Base-by-base conservation (phyloP, 1,140 invertebrate genomes). In the Saccostrea cuccullata region DNA sequence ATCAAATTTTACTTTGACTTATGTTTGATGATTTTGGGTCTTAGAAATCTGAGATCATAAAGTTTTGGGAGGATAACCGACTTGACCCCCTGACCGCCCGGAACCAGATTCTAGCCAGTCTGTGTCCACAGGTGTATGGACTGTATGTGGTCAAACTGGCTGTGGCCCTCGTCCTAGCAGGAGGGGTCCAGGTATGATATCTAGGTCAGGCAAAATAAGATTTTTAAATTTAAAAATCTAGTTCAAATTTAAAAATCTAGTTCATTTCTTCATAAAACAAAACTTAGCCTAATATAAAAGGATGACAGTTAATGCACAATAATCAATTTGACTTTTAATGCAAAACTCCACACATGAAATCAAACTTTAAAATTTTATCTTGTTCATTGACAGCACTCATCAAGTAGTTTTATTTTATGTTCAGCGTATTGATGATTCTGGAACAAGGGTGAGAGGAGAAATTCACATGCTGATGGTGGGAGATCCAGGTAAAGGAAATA, bases 51-150 rank as follows among this genome's bases (percentile, higher is more conserved):
- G 96, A 97, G 91, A 98, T 98, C 93, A 91, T 95, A 15, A 94
- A 96, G 30, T 98, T 97, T 96, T 98, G 98, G 98, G 91, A 96
- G 4, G 95, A 96, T 26, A 96, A 97, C 95, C 90, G 95, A 90
- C 92, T 95, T 56, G 94, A 96, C 86, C 97, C 97, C 13, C 94
- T 98, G 56, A 95, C 95, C 91, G 98, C 96, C 5, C 96, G 98
- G 90, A 97, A 98, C 95, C 95, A 96, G 85, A 98, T 99, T 91
- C 92, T 99, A 30, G 95, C 96, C 55, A 97, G 97, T 85, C 96
- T 98, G 92, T 98, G 97, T 95, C 98, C 98, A n/a, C 94, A 98
- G 97, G 96, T 98, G 11, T 98, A 97, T 95, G 98, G 98, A 20
- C 95, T 98, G 92, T 98, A 98, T 94, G 95, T 97, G 82, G 97